Conservation (phyloP, 2,797 vertebrate species). For the Miichthys miiuy region DNA sequence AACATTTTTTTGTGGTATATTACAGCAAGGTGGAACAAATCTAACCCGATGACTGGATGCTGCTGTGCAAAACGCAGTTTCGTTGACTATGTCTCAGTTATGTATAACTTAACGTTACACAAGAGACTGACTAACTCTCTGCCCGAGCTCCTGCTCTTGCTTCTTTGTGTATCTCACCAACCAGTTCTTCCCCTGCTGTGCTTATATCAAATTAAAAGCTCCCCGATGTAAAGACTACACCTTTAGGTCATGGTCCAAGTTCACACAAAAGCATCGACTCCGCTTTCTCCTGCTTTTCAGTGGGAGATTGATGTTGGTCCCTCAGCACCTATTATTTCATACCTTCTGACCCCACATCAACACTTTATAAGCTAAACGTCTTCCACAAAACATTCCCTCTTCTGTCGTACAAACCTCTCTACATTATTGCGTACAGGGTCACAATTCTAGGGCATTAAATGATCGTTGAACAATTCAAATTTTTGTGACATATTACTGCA, state of each 20-base stretch:
- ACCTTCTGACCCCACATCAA: neutral
- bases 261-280: neutral
- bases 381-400: neutral
- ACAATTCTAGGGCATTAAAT: neutral
- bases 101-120: neutral
- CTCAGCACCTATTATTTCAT: neutral
- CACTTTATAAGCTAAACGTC: neutral
- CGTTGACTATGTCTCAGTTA: neutral
- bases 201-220: neutral
- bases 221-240: neutral
- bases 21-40: neutral
- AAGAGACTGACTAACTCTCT: neutral
- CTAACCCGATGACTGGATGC: neutral
- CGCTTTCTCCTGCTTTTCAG: neutral
- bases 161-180: neutral
- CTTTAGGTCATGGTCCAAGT: neutral
- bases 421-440: neutral
- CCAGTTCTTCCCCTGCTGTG: neutral
- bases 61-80: neutral
- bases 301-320: neutral
- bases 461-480: neutral
- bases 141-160: neutral
- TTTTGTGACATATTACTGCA: neutral
- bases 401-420: neutral
- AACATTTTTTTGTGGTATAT: neutral